A percentile compares a stretch with the other conserved stretches of the same genome.
These are phyloP conservation scores for Oreohelix idahoensis DNA, from an alignment of 1,140 invertebrate genomes.

Conservation along the genomic window DNA sequence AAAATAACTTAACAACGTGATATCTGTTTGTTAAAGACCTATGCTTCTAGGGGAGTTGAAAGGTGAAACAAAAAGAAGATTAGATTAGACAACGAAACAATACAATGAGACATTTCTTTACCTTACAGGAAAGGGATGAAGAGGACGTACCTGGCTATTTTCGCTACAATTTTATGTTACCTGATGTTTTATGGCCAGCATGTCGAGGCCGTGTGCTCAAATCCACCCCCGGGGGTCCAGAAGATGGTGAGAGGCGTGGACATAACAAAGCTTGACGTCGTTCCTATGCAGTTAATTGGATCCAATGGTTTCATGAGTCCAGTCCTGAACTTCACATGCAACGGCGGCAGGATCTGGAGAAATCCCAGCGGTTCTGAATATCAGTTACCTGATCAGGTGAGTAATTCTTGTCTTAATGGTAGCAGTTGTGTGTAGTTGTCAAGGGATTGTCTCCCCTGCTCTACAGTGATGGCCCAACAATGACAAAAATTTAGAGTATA, in stretches of 20 bases:
- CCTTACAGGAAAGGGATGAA: background rate
- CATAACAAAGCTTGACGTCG: slow-evolving; percentile 43
- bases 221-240: slow-evolving; percentile 35
- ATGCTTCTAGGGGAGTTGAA: too few relatives aligned
- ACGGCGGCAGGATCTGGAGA: background rate
- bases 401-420: too few relatives aligned
- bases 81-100: too few relatives aligned
- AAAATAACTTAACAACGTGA: too few relatives aligned
- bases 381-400: slow-evolving; percentile 29
- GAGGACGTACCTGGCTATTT: background rate
- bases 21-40: too few relatives aligned
- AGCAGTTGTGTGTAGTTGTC: background rate
- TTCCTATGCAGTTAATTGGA: slow-evolving; percentile 26
- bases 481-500: too few relatives aligned
- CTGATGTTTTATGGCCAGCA: background rate
- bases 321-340: slow-evolving; percentile 42
- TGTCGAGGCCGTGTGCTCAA: background rate
- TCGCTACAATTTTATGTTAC: background rate
- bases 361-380: background rate
- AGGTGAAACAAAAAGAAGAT: too few relatives aligned
- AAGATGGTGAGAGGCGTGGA: slow-evolving; percentile 40
- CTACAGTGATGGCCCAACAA: too few relatives aligned
- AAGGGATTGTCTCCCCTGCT: too few relatives aligned
- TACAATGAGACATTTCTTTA: too few relatives aligned
- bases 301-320: slow-evolving; percentile 39